phyloP scores from a whole-genome alignment of 2,888 invertebrate genomes.

The Cenopis cana region DNA sequence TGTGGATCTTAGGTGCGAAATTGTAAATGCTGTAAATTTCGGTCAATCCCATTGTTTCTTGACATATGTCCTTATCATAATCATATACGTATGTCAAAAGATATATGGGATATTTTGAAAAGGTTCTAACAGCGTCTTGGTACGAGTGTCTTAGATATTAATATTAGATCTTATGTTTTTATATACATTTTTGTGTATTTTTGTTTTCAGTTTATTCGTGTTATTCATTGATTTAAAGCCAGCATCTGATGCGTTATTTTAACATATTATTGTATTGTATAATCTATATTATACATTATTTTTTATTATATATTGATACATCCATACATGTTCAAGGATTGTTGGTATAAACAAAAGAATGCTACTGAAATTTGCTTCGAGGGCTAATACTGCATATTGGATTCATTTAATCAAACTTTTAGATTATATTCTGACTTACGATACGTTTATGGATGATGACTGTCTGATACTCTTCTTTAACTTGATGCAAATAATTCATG shows the following conservation, averaged over 20 bases:
- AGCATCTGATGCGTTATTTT: slow-evolving; percentile 29
- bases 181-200: slow-evolving; percentile 55
- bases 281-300: background rate
- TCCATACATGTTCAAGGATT: background rate
- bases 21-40: slow-evolving; percentile 78
- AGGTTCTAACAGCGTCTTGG: slow-evolving; percentile 83
- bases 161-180: slow-evolving; percentile 54
- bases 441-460: background rate
- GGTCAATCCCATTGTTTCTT: slow-evolving; percentile 32
- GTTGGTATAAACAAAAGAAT: background rate
- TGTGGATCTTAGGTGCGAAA: slow-evolving; percentile 78
- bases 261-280: slow-evolving; percentile 15
- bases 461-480: background rate
- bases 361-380: background rate
- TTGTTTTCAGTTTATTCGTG: slow-evolving; percentile 55
- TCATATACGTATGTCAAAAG: slow-evolving; percentile 30
- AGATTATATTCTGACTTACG: background rate
- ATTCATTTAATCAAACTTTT: background rate
- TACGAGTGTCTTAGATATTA: slow-evolving; percentile 81
- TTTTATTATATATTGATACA: background rate
- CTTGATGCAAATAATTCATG: background rate
- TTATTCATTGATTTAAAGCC: slow-evolving; percentile 47
- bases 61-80: slow-evolving; percentile 16
- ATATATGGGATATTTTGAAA: slow-evolving; percentile 47
- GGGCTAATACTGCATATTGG: background rate